phyloP scores from a whole-genome alignment of 2,113 vertebrate species.

The Accipiter cooperii region DNA sequence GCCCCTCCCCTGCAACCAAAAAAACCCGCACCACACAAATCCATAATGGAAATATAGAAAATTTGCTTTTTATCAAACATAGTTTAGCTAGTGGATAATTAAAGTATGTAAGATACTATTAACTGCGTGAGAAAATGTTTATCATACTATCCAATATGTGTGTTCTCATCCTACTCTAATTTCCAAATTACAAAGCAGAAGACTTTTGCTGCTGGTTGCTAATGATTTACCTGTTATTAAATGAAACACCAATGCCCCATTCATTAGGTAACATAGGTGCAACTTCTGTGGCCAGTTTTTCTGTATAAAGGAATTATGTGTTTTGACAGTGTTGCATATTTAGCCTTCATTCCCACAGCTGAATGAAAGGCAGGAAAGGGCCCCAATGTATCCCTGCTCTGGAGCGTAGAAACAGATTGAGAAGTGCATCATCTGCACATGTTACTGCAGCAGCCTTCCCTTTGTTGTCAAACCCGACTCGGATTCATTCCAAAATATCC shows the following conservation, averaged over 20 bases:
- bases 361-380: not conserved
- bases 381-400: not conserved
- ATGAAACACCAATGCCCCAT: not conserved
- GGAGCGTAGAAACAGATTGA: constrained; percentile 35
- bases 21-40: too few relatives aligned
- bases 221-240: not conserved
- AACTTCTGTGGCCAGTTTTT: not conserved
- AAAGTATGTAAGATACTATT: not conserved
- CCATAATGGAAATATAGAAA: not conserved
- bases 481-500: constrained; percentile 45
- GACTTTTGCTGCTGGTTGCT: not conserved
- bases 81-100: not conserved
- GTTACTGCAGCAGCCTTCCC: constrained; percentile 31
- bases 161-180: not conserved
- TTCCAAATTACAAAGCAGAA: not conserved
- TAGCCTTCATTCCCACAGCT: not conserved
- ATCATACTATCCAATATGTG: not conserved
- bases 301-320: not conserved
- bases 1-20: too few relatives aligned
- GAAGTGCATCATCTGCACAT: not conserved
- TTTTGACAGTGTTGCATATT: not conserved
- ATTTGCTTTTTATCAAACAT: not conserved
- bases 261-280: not conserved
- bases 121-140: not conserved
- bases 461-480: constrained; percentile 55